Conservation (phyloP, 1,140 invertebrate species). For the Ceratina australensis region DNA sequence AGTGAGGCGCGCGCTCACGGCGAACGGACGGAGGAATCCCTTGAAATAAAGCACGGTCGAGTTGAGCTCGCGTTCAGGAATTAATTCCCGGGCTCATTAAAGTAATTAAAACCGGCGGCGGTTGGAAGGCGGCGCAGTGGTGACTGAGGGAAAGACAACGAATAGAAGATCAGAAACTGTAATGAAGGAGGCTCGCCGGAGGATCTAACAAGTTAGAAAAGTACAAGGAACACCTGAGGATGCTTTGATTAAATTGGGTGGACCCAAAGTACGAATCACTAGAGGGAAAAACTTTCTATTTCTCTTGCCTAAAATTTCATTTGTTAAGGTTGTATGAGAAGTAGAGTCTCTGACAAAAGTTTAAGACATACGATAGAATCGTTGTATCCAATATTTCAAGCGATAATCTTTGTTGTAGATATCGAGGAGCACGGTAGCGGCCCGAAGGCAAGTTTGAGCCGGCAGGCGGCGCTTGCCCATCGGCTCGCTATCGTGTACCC, state of each 20-base stretch:
- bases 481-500: too few relatives aligned
- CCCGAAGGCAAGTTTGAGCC: too few relatives aligned
- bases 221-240: slow-evolving; percentile 19
- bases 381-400: too few relatives aligned
- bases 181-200: slow-evolving; percentile 41
- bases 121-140: background rate
- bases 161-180: slow-evolving; percentile 57
- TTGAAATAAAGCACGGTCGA: slow-evolving; percentile 40
- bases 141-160: slow-evolving; percentile 11
- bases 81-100: slow-evolving; percentile 50
- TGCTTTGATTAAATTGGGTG: slow-evolving; percentile 3
- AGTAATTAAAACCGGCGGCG: slow-evolving; percentile 56
- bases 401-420: too few relatives aligned
- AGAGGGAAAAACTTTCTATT: too few relatives aligned
- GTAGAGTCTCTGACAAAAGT: too few relatives aligned
- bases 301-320: too few relatives aligned
- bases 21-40: slow-evolving; percentile 40
- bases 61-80: slow-evolving; percentile 24
- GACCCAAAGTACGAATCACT: background rate
- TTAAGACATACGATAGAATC: too few relatives aligned
- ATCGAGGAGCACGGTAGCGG: too few relatives aligned
- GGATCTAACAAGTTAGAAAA: slow-evolving; percentile 35
- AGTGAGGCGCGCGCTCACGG: slow-evolving; percentile 26
- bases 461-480: too few relatives aligned
- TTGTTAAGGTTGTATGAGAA: too few relatives aligned